Percentiles rank a stretch among this genome's conserved stretches.
Evolutionary conservation across 2,113 vertebrate genomes (phyloP).

Genomic region (Phaethon lepturus): DNA sequence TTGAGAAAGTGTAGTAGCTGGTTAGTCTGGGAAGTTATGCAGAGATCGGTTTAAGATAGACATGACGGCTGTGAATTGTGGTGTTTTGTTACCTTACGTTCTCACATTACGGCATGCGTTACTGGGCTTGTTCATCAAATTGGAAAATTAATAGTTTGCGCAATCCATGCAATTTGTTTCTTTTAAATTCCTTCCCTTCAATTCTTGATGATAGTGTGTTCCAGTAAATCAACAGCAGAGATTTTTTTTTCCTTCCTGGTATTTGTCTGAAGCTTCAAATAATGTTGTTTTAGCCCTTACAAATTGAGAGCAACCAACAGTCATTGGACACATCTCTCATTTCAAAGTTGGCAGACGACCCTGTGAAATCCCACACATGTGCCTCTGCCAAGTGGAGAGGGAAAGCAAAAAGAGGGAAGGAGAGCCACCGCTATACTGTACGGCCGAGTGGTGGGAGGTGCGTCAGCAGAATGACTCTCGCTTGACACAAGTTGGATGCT

Average conservation of each 20-base stretch:
- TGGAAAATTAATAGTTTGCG: conserved; percentile 24
- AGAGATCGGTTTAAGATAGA: not conserved
- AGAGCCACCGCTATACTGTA: not conserved
- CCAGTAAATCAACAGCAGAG: conserved; percentile 49
- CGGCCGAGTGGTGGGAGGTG: not conserved
- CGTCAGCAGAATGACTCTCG: conserved; percentile 8
- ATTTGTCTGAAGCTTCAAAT: conserved; percentile 51
- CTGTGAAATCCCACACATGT: not conserved
- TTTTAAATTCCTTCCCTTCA: conserved; percentile 40
- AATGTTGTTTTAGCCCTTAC: conserved; percentile 44
- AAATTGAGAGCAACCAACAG: conserved; percentile 9
- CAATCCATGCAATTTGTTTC: conserved; percentile 28
- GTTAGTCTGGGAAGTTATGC: conserved; percentile 1
- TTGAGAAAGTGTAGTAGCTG: not conserved
- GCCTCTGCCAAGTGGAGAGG: conserved; percentile 23
- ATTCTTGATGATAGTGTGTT: conserved; percentile 8
- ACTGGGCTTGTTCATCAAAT: not conserved
- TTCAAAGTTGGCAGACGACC: conserved; percentile 26
- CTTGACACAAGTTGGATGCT: not conserved
- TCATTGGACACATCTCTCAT: conserved; percentile 6
- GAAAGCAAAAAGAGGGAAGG: not conserved
- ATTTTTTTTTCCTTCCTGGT: conserved; percentile 36
- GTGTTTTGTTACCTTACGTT: not conserved
- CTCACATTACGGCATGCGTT: not conserved
- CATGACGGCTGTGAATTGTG: not conserved